These are phyloP conservation scores for Talpa occidentalis DNA, from an alignment of 2,113 vertebrate species.

Conservation along the genomic window DNA sequence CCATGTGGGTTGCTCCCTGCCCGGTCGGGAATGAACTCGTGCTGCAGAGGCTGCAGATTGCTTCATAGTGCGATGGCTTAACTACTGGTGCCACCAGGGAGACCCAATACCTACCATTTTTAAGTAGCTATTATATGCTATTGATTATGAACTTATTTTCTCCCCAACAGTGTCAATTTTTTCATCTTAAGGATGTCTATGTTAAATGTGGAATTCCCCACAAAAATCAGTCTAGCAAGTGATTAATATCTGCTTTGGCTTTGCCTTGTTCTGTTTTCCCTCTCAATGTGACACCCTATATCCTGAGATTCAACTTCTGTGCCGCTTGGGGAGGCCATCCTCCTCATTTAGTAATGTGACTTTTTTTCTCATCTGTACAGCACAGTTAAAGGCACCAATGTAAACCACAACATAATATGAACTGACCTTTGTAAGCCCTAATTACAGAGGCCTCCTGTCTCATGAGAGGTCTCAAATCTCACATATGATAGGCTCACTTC, in stretches of 20 bases:
- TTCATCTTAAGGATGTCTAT: neutral
- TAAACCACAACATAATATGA: neutral
- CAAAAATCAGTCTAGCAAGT: neutral
- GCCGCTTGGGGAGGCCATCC: neutral
- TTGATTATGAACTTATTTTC: neutral
- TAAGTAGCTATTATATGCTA: neutral
- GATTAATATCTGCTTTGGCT: neutral
- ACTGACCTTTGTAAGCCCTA: neutral
- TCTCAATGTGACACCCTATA: neutral
- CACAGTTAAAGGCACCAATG: neutral
- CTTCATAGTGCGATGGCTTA: too few relatives aligned
- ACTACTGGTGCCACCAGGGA: too few relatives aligned
- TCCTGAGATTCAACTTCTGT: neutral
- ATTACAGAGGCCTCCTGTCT: neutral
- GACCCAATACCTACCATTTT: too few relatives aligned
- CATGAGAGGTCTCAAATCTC: neutral
- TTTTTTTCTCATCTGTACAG: constrained; percentile 1
- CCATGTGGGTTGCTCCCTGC: too few relatives aligned
- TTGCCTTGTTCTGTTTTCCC: neutral
- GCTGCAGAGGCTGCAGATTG: too few relatives aligned
- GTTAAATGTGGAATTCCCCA: neutral
- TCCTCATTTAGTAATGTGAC: neutral
- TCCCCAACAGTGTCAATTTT: neutral
- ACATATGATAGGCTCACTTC: neutral
- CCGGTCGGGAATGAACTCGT: too few relatives aligned